Evolutionary conservation across 1,140 invertebrate genomes (phyloP), one percentile per base, ranked within the genome.

Genomic region (Drosophila ogumai): DNA sequence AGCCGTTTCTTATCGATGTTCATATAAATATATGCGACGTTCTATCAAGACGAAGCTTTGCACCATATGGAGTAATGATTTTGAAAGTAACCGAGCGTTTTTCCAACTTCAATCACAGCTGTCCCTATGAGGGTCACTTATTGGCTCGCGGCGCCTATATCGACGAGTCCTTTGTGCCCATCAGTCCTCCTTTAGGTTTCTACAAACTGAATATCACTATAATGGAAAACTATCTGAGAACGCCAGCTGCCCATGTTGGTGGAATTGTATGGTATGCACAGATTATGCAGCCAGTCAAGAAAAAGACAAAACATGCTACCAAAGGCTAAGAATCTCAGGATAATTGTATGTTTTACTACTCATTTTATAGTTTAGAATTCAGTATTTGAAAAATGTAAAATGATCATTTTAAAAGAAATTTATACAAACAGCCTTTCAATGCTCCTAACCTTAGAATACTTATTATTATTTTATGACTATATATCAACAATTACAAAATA

Each of bases 51-150:
- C 55, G 59, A 13, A 78, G 4, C 19, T 78, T 50, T 28, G 1
- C 47, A 4, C 15, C 49, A 3, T 75, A 78, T 65, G 71, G 77
- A 4, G 6, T 34, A 10, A 69, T 81, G 0, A 0, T 32, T 1
- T 2, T 28, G 0, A 60, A 44, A 12, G 0, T 60, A 10, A 0
- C 63, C 1, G 57, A 63, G 2, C 5, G 34, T 2, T 73, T 59
- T 15, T 44, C 78, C 0, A 82, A 82, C 34, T 36, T 77, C 0
- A 82, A 82, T 60, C 79, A 81, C 12, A 28, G n/a, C 12, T 81
- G 79, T 17, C 79, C 79, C 0, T 59, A 34, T 49, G 19, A 9
- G 13, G 66, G 61, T 9, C 79, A 81, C 36, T 3, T 81, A 12
- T 0, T 43, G 0, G 78, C 79, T 10, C 56, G 60, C 1, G 54